Evolutionary conservation across 2,888 invertebrate genomes (phyloP), one percentile per base, ranked within the genome.

Genomic region (Serrognathus titanus): DNA sequence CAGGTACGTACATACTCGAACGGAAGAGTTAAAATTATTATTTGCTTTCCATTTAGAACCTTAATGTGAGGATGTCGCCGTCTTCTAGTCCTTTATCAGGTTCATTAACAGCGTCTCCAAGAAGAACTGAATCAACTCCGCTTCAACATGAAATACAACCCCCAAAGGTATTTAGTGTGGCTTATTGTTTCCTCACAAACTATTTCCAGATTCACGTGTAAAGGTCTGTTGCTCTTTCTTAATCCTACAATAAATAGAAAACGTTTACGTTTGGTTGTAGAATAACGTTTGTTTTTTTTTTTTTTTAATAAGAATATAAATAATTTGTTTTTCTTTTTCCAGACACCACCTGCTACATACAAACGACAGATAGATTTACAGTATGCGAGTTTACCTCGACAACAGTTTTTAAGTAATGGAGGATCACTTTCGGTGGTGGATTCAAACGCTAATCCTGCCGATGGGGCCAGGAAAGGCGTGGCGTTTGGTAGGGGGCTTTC

Each of bases 321-420:
- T n/a, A n/a, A n/a, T 47, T 50, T 38, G 11, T 11, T 53, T 41
- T 43, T 54, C 13, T 38, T 11, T 12, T 51, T 55, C 48, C 80
- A 91, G 86, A 90, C 90, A 20, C 89, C 91, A 51, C 90, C 90
- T 37, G 83, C 88, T 41, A 86, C 83, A 70, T 85, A 87, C 78
- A 85, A 89, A 31, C 85, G 89, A 57, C 87, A 89, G 77, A 82
- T 85, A 47, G 87, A 87, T 74, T 84, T 88, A 71, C 89, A 91
- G 70, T 92, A 90, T 72, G 89, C 90, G 66, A 92, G 92, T 67
- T 80, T 92, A 67, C 92, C 92, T 43, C 84, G 92, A 56, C 86
- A 86, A 51, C 82, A 86, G 60, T 79, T 82, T 69, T 75, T 81
- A 72, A 73, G 80, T 62, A 77, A 76, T 63, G 73, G 75, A 40